Base-by-base conservation (phyloP, 1,140 invertebrate genomes). In the Drosophila busckii region DNA sequence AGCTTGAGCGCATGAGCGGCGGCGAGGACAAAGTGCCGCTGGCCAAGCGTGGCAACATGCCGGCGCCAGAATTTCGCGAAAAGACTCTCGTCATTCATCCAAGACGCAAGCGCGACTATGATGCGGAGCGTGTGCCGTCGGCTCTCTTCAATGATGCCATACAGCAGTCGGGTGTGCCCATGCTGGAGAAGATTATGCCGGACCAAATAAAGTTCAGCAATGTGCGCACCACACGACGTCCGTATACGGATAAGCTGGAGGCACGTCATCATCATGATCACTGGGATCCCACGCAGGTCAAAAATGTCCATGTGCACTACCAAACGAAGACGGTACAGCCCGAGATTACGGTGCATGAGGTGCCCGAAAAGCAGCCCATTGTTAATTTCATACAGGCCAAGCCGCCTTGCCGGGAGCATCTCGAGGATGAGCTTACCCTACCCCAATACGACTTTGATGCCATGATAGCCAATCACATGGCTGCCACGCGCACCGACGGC, bases 211-310 rank as follows among this genome's bases (percentile, higher is more conserved):
- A 76, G 4, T 69, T 58, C 9, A 58, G 45, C 6, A 86, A 86
- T 60, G 66, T 86, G 3, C 65, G 62, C 0, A 53, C 34, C 0
- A 42, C 62, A 4, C 75, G 71, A 22, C 60, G 63, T 0, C 56
- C 63, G 0, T 87, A 62, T 15, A 67, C 83, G 3, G 62, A 70
- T 0, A 22, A 60, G 0, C 64, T 87, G 0, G 78, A 85, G 38
- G 70, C 78, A 0, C 61, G 85, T 0, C 85, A 87, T 25, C 85
- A 87, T 44, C 85, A 87, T 19, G 85, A 85, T 19, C 85, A 87
- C 29, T 76, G 69, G 64, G 32, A 71, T 2, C 70, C 85, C 9
- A 85, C 75, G 0, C 73, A 87, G n/a, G 44, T 52, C n/a, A 85
- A 84, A 12, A 56, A 35, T 2, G 68, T 87, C 0, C 65, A 84